These are phyloP conservation scores for Melanargia galathea DNA, from an alignment of 2,888 invertebrate species.

Conservation along the genomic window DNA sequence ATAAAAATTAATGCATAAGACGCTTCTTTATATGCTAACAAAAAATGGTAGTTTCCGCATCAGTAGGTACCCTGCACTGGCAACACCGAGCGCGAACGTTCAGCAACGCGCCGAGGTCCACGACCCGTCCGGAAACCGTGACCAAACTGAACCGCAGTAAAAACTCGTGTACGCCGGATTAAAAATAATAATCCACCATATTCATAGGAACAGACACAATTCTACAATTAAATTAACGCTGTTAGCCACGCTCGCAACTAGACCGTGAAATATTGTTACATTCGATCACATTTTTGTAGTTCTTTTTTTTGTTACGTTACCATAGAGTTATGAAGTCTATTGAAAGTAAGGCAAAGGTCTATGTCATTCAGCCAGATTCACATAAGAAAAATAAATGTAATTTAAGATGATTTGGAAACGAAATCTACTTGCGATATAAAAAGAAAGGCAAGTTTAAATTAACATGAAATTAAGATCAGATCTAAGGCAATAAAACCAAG, in stretches of 20 bases:
- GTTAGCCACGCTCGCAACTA: constrained; percentile 13
- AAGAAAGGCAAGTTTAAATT: too few species aligned
- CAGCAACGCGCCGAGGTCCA: constrained; percentile 9
- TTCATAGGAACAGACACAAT: background rate
- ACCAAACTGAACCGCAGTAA: constrained; percentile 12
- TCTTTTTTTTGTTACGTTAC: background rate
- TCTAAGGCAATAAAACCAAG: too few species aligned
- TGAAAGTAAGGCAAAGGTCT: too few species aligned
- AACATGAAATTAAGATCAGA: too few species aligned
- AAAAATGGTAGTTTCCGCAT: constrained; percentile 3
- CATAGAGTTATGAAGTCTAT: background rate
- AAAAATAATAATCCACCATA: constrained; percentile 17
- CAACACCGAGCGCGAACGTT: constrained; percentile 1
- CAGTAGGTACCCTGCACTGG: background rate
- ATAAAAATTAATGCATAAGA: background rate
- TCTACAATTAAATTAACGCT: background rate
- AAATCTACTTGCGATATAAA: too few species aligned
- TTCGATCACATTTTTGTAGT: background rate
- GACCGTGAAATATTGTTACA: constrained; percentile 6
- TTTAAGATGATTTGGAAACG: too few species aligned
- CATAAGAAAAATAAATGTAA: too few species aligned
- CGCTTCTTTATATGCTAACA: background rate
- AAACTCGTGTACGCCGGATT: constrained; percentile 9
- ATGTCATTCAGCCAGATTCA: too few species aligned
- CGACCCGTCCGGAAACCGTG: constrained; percentile 19